Percentiles rank a stretch among this genome's conserved stretches.
phyloP scores from a whole-genome alignment of 1,140 invertebrate species.

The Microplitis demolitor region DNA sequence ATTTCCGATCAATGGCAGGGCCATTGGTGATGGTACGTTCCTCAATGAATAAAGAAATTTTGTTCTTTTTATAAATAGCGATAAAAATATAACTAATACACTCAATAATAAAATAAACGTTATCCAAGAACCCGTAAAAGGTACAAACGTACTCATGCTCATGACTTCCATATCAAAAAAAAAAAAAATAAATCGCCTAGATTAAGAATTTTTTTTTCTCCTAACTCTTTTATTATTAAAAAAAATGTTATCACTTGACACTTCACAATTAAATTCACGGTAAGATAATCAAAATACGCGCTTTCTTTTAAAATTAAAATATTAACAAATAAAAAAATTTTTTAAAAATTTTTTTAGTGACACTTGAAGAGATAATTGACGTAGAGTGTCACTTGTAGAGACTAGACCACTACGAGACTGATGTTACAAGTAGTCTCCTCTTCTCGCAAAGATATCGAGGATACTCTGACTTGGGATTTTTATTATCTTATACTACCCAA shows the following conservation, averaged over 20 bases:
- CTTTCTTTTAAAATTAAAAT: no score
- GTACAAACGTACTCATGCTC: not conserved
- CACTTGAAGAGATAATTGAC: no score
- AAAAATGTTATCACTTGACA: not conserved
- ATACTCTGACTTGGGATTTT: slow-evolving; percentile 2
- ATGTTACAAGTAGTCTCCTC: not conserved
- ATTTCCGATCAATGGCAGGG: slow-evolving; percentile 51
- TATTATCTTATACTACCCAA: not conserved
- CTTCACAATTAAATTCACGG: not conserved
- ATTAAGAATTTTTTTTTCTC: not conserved
- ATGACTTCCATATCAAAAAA: slow-evolving; percentile 14
- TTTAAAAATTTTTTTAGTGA: no score
- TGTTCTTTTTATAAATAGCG: slow-evolving; percentile 32
- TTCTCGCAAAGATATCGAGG: not conserved
- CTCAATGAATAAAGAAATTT: slow-evolving; percentile 44
- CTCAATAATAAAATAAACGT: slow-evolving; percentile 32
- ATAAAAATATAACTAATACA: not conserved
- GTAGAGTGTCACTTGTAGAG: no score
- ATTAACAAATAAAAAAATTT: no score
- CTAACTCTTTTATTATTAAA: not conserved
- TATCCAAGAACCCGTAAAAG: slow-evolving; percentile 30
- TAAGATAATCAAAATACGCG: no score
- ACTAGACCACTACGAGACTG: not conserved
- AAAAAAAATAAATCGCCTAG: not conserved
- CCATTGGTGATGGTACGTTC: slow-evolving; percentile 45